Percentiles rank a stretch among this genome's conserved stretches.
Evolutionary conservation across 1,140 invertebrate species (phyloP).

Genomic region (Zeugodacus cucurbitae): DNA sequence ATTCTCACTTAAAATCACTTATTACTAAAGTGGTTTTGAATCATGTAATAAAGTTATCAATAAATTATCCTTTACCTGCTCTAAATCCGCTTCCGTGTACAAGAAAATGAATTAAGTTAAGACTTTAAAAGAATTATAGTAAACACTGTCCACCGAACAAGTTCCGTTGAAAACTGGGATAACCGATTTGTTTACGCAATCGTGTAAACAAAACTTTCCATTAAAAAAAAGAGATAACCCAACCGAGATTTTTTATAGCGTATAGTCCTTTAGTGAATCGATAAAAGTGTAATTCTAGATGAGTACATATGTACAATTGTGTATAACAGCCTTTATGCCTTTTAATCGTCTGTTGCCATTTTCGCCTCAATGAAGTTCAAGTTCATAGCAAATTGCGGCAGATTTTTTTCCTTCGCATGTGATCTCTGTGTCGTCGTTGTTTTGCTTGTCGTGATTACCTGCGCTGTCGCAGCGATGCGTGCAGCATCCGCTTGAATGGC

Average conservation of each 20-base stretch:
- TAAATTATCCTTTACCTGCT: neutral
- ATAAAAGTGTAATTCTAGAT: neutral
- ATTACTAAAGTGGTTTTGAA: no score
- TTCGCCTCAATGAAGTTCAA: slow-evolving; percentile 22
- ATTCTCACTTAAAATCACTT: no score
- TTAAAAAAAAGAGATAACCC: neutral
- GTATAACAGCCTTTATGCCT: neutral
- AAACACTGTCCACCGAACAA: neutral
- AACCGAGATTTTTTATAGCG: neutral
- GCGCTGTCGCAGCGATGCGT: neutral
- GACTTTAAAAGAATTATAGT: no score
- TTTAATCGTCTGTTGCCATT: neutral
- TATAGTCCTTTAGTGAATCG: no score
- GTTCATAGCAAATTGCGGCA: neutral
- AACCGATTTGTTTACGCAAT: neutral
- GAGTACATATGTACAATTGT: neutral
- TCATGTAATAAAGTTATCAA: neutral
- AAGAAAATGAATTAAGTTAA: no score
- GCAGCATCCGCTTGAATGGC: neutral
- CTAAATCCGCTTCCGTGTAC: neutral
- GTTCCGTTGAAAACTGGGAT: neutral
- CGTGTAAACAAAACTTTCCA: neutral
- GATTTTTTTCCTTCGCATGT: neutral
- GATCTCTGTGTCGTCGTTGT: neutral
- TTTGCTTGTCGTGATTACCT: neutral